Conservation (phyloP, 2,888 invertebrate genomes). For the Lypha dubia region DNA sequence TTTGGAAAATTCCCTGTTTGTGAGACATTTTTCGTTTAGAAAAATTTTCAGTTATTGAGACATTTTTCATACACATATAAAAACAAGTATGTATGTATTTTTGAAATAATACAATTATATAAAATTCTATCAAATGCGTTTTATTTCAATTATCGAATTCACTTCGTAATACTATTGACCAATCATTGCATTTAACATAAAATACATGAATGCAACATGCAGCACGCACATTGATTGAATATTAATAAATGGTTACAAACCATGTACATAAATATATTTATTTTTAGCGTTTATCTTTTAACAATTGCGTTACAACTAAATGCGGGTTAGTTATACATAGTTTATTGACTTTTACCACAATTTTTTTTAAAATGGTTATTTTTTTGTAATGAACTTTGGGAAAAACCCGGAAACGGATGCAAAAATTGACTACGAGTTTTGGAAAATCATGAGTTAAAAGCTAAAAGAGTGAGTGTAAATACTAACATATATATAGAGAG, state of each 20-base stretch:
- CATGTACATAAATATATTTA: too few species aligned
- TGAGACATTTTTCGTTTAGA: too few species aligned
- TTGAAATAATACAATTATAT: background rate
- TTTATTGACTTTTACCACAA: constrained; percentile 58
- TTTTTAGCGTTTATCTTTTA: constrained; percentile 21
- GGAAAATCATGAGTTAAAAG: background rate
- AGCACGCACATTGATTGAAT: constrained; percentile 8
- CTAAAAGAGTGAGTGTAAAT: too few species aligned
- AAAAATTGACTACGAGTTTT: background rate
- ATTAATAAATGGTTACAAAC: constrained; percentile 24
- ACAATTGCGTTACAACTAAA: constrained; percentile 20
- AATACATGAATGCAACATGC: constrained; percentile 19
- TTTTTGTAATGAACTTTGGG: constrained; percentile 46
- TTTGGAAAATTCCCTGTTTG: too few species aligned
- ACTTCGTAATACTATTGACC: background rate
- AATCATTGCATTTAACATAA: constrained; percentile 14
- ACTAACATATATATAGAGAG: too few species aligned
- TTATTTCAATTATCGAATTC: background rate
- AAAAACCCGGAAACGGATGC: constrained; percentile 63
- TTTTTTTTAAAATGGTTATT: constrained; percentile 37
- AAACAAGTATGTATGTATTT: too few species aligned
- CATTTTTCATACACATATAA: too few species aligned
- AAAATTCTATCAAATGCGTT: background rate
- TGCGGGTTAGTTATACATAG: constrained; percentile 66
- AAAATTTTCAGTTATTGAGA: too few species aligned